Conservation (phyloP, 2,888 invertebrate species). For the Chorisops tibialis region DNA sequence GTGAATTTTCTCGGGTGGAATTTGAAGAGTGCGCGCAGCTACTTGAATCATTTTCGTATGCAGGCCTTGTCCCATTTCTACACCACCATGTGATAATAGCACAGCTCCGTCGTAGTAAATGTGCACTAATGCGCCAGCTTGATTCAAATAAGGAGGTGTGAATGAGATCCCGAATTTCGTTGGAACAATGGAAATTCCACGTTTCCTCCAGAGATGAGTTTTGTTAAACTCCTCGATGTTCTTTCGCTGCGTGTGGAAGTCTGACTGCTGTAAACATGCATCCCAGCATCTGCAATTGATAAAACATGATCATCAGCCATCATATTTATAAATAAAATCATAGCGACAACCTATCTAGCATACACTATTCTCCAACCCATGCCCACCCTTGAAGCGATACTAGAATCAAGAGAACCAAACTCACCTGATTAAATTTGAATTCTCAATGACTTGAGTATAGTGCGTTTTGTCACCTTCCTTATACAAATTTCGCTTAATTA, state of each 20-base stretch:
- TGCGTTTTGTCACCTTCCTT: conserved; percentile 73
- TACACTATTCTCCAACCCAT: no score
- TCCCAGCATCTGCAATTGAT: conserved; percentile 75
- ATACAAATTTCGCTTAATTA: conserved; percentile 73
- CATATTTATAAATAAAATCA: no score
- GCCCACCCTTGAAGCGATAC: no score
- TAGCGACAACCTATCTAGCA: no score
- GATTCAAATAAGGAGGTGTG: conserved; percentile 62
- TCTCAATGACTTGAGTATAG: conserved; percentile 68
- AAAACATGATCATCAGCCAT: no score
- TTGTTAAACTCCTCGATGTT: conserved; percentile 70
- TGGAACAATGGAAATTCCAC: conserved; percentile 77
- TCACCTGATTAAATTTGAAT: conserved; percentile 64
- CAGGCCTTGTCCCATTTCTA: conserved; percentile 96
- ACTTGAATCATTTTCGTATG: conserved; percentile 96
- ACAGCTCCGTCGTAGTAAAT: conserved; percentile 89
- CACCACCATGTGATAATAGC: conserved; percentile 84
- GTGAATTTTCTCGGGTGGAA: conserved; percentile 71
- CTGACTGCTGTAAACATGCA: conserved; percentile 68
- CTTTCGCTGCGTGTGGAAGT: conserved; percentile 59
- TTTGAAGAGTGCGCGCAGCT: conserved; percentile 69
- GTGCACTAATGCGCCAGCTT: conserved; percentile 82
- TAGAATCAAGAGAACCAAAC: no score
- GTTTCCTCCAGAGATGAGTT: conserved; percentile 78
- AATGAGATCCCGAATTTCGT: conserved; percentile 84